phyloP scores from a whole-genome alignment of 2,113 vertebrate genomes.

The Larimichthys crocea region DNA sequence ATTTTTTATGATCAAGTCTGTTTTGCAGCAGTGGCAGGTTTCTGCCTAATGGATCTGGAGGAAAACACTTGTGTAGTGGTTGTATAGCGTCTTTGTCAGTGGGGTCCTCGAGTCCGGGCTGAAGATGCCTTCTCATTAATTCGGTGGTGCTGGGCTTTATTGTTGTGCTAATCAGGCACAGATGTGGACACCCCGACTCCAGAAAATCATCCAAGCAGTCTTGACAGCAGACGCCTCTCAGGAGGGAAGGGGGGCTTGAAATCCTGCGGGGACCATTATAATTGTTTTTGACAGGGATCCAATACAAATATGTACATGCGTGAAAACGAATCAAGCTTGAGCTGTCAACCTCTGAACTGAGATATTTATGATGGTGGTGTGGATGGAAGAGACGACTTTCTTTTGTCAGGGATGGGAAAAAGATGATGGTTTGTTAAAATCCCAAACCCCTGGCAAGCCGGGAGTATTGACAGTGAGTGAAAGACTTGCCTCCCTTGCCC shows the following conservation, averaged over 20 bases:
- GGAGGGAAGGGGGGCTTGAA: conserved; percentile 45
- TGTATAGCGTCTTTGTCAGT: conserved; percentile 70
- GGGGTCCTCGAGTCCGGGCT: conserved; percentile 61
- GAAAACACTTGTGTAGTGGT: conserved; percentile 68
- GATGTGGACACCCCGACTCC: conserved; percentile 84
- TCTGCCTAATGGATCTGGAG: conserved; percentile 52
- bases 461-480: background rate
- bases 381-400: conserved; percentile 34
- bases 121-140: conserved; percentile 82
- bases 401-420: conserved; percentile 56
- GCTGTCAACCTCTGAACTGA: conserved; percentile 77
- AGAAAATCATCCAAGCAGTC: conserved; percentile 79
- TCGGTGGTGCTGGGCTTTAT: conserved; percentile 73
- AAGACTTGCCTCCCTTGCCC: no score
- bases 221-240: conserved; percentile 79
- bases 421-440: conserved; percentile 18
- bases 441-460: conserved; percentile 1
- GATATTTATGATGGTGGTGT: conserved; percentile 69
- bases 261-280: conserved; percentile 70
- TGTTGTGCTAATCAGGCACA: conserved; percentile 87
- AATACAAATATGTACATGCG: conserved; percentile 70
- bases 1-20: background rate
- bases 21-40: conserved; percentile 32
- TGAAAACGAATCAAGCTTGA: conserved; percentile 75
- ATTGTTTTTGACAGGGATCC: conserved; percentile 72